Evolutionary conservation across 2,888 invertebrate genomes (phyloP).

Genomic region (Cheilosia scutellata): DNA sequence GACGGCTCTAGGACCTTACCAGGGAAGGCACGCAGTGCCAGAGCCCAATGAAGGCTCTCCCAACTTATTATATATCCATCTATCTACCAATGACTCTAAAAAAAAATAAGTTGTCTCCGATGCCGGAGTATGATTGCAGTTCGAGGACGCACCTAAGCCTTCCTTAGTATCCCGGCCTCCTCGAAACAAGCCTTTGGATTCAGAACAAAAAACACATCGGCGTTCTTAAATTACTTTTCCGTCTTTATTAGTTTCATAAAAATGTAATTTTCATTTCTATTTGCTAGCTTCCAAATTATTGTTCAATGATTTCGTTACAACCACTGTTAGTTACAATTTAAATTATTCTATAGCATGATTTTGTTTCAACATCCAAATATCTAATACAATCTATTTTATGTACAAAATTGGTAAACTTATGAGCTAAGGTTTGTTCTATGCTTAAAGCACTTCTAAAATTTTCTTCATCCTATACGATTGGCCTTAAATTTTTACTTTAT

Average conservation of each 20-base stretch:
- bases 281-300: slow-evolving; percentile 33
- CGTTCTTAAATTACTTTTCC: slow-evolving; percentile 11
- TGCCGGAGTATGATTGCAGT: too few relatives aligned
- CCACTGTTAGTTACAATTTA: slow-evolving; percentile 13
- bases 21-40: too few relatives aligned
- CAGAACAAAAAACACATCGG: neutral
- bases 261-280: slow-evolving; percentile 4
- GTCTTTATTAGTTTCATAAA: neutral
- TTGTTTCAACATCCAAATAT: slow-evolving; percentile 17
- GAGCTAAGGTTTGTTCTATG: slow-evolving; percentile 28
- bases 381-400: slow-evolving; percentile 50
- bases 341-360: slow-evolving; percentile 61
- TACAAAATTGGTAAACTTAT: slow-evolving; percentile 59
- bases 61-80: too few relatives aligned
- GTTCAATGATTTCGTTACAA: slow-evolving; percentile 4
- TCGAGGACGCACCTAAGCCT: too few relatives aligned
- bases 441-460: neutral
- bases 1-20: too few relatives aligned
- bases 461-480: neutral
- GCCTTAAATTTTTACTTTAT: slow-evolving; percentile 26
- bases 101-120: too few relatives aligned
- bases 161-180: too few relatives aligned
- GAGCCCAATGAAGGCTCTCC: too few relatives aligned
- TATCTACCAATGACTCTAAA: too few relatives aligned
- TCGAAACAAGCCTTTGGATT: too few relatives aligned